phyloP scores from a whole-genome alignment of 1,140 invertebrate species.

The Diorhabda elongata region DNA sequence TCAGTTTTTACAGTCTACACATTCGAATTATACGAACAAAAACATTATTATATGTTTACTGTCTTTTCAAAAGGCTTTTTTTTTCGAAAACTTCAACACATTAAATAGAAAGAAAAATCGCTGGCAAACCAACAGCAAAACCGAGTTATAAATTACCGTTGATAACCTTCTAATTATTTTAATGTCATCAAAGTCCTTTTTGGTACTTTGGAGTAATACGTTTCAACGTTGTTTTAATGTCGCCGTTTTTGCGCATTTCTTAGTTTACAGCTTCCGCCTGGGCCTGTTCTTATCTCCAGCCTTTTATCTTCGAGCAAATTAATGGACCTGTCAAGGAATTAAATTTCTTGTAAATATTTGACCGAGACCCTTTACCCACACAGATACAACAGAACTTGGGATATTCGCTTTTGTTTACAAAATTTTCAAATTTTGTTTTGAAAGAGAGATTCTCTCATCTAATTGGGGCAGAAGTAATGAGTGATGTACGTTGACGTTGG shows the following conservation, averaged over 20 bases:
- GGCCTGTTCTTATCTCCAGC: background rate
- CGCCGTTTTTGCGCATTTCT: constrained; percentile 32
- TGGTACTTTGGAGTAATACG: background rate
- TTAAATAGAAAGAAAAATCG: background rate
- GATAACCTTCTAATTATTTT: constrained; percentile 3
- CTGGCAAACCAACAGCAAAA: background rate
- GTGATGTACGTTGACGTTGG: background rate
- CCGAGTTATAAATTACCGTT: background rate
- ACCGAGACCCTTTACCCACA: background rate
- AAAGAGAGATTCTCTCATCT: background rate
- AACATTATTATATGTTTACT: no score
- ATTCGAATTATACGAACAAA: no score
- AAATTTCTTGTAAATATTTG: constrained; percentile 3
- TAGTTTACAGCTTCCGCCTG: constrained; percentile 24
- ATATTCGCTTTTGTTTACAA: constrained; percentile 1
- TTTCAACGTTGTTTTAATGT: constrained; percentile 17
- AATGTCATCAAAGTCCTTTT: constrained; percentile 2
- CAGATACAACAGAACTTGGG: background rate
- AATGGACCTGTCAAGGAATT: background rate
- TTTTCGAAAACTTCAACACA: background rate
- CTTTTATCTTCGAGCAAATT: constrained; percentile 1
- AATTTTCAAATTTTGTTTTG: constrained; percentile 3
- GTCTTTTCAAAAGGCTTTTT: background rate
- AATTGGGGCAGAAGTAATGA: background rate
- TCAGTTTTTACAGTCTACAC: no score